Conservation (phyloP, 2,113 vertebrate genomes). For the Gallinago paraguaiae region DNA sequence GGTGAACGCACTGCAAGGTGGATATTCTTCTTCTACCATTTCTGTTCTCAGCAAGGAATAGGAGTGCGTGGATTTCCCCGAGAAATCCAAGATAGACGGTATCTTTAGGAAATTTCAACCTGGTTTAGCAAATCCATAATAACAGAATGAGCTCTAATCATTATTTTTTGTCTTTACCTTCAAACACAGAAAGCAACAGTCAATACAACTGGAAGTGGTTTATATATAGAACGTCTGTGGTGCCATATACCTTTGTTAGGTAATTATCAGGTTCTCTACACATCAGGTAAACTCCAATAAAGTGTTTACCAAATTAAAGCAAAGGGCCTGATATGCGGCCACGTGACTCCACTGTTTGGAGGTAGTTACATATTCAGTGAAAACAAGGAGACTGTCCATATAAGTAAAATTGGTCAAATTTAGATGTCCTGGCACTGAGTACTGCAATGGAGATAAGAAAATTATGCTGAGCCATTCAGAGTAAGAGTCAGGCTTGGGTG, state of each 20-base stretch:
- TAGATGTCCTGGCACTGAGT: background rate
- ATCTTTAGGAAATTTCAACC: background rate
- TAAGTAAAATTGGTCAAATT: background rate
- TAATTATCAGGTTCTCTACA: background rate
- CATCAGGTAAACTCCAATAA: background rate
- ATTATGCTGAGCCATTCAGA: background rate
- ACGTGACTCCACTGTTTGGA: background rate
- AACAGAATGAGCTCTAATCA: background rate
- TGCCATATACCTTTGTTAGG: background rate
- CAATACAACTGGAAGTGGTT: background rate
- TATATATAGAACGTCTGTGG: background rate
- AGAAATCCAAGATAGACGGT: background rate
- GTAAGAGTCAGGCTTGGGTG: background rate
- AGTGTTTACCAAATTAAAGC: background rate
- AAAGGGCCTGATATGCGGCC: background rate
- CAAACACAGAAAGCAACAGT: background rate
- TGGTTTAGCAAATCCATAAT: background rate
- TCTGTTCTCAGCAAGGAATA: background rate
- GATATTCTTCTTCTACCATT: background rate
- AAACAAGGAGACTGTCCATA: background rate
- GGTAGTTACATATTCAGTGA: background rate
- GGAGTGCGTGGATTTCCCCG: background rate
- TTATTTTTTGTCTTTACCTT: background rate
- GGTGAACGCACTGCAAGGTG: background rate
- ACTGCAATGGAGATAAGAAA: background rate